These are phyloP conservation scores for Drosophila anomalata DNA, from an alignment of 2,888 invertebrate species.

Conservation along the genomic window DNA sequence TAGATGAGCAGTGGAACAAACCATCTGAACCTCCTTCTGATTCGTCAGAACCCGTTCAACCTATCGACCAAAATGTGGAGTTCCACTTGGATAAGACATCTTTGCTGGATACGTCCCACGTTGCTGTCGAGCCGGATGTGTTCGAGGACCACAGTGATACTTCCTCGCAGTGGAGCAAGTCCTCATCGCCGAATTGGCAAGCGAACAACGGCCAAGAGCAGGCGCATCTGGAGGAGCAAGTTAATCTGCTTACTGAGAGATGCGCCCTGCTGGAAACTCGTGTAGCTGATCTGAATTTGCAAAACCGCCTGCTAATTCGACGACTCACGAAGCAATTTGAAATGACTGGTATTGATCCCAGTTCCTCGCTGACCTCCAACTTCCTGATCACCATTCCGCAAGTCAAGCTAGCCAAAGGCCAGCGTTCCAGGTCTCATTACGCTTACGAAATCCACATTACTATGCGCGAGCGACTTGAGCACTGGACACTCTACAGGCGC, in stretches of 20 bases:
- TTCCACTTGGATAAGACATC: constrained; percentile 69
- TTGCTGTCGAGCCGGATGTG: constrained; percentile 42
- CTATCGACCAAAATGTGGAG: constrained; percentile 77
- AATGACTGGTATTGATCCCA: constrained; percentile 79
- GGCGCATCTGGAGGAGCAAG: constrained; percentile 73
- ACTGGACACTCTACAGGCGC: constrained; percentile 98
- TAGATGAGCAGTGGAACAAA: constrained; percentile 37
- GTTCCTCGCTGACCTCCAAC: constrained; percentile 78
- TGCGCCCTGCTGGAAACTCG: constrained; percentile 81
- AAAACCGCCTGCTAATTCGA: constrained; percentile 81
- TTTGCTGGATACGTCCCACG: constrained; percentile 47
- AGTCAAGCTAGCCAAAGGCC: constrained; percentile 75
- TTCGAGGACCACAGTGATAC: constrained; percentile 80
- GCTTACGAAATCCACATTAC: constrained; percentile 83
- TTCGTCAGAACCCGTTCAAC: constrained; percentile 59
- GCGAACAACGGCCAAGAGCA: constrained; percentile 50
- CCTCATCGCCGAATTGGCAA: constrained; percentile 73
- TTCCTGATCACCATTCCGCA: constrained; percentile 83
- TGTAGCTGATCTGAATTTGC: constrained; percentile 81
- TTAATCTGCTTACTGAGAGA: constrained; percentile 78
- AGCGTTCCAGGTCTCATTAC: constrained; percentile 71
- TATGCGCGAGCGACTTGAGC: constrained; percentile 86
- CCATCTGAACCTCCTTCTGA: constrained; percentile 11
- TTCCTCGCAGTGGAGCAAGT: constrained; percentile 82
- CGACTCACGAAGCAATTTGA: constrained; percentile 79